These are phyloP conservation scores for Oncorhynchus masou DNA, from an alignment of 2,113 vertebrate genomes.

Conservation along the genomic window DNA sequence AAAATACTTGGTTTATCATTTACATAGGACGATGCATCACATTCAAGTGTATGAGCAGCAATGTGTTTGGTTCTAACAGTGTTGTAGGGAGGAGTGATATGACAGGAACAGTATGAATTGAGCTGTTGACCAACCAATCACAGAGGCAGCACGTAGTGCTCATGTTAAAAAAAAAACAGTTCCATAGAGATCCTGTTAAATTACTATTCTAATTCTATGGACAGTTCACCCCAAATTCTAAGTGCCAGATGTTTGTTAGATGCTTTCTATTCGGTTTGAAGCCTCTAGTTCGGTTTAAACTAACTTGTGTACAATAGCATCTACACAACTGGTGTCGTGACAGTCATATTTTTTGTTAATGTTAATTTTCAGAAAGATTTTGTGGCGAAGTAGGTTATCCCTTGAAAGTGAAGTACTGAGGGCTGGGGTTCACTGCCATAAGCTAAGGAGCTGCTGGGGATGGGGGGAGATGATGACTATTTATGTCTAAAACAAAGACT, in stretches of 20 bases:
- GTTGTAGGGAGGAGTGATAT: slow-evolving; percentile 40
- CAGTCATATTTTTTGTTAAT: no score
- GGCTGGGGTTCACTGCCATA: neutral
- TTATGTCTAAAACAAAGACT: slow-evolving; percentile 43
- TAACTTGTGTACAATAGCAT: no score
- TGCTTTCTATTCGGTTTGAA: neutral
- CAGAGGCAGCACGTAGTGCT: slow-evolving; percentile 6
- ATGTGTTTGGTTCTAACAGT: slow-evolving; percentile 51
- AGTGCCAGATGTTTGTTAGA: neutral
- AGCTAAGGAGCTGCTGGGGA: neutral
- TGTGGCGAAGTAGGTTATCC: neutral
- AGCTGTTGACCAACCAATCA: slow-evolving; percentile 20
- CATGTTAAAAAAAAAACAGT: neutral
- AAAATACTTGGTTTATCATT: neutral
- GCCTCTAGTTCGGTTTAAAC: no score
- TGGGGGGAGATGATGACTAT: neutral
- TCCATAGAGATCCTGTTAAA: no score
- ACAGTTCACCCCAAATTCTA: neutral
- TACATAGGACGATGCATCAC: neutral
- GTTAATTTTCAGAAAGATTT: neutral
- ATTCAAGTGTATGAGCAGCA: neutral
- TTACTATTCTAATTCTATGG: neutral
- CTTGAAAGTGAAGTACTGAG: slow-evolving; percentile 2
- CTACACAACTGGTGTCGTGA: no score
- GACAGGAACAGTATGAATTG: slow-evolving; percentile 52